Conservation (phyloP, 2,888 invertebrate species). For the Sinotaia quadrata region DNA sequence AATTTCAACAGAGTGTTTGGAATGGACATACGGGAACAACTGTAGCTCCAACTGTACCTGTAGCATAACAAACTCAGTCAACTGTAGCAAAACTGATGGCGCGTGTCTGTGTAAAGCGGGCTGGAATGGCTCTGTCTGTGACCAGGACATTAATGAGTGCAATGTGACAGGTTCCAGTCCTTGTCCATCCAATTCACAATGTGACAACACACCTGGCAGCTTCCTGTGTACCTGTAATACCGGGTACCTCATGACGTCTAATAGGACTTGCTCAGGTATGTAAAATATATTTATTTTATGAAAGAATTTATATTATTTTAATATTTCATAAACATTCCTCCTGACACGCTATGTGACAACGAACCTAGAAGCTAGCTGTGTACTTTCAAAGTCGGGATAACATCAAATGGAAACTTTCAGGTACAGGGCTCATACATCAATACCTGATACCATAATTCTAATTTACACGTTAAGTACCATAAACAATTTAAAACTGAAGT, state of each 20-base stretch:
- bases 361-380: no score
- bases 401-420: no score
- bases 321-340: no score
- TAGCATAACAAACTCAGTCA: not conserved
- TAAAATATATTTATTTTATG: no score
- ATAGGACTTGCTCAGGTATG: not conserved
- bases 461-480: no score
- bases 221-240: not conserved
- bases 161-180: not conserved
- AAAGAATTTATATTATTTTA: not conserved
- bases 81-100: slow-evolving; percentile 19
- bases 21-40: slow-evolving; percentile 13
- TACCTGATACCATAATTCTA: no score
- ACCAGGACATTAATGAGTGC: not conserved
- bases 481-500: no score
- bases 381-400: no score
- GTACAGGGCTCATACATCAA: no score
- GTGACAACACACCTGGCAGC: not conserved
- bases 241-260: not conserved
- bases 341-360: no score
- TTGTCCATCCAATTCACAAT: not conserved
- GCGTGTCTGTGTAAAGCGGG: not conserved
- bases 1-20: no score
- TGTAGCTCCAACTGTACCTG: slow-evolving; percentile 21
- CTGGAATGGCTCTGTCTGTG: not conserved